phyloP scores from a whole-genome alignment of 1,140 invertebrate genomes.

The Steinernema khuongi region DNA sequence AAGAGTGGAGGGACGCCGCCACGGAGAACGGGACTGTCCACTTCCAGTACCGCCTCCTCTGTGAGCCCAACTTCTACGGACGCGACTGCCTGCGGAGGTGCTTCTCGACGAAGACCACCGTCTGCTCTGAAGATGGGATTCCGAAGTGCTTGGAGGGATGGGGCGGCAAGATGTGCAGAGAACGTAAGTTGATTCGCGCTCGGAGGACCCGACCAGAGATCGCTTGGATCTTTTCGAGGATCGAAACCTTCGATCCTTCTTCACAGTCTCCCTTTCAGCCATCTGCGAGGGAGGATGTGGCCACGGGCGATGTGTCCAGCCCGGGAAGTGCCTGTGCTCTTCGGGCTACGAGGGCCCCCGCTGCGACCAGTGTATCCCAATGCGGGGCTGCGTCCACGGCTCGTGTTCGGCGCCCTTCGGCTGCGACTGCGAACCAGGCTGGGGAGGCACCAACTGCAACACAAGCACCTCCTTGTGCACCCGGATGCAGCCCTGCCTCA shows the following conservation, averaged over 20 bases:
- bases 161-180: background rate
- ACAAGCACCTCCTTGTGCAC: constrained; percentile 1
- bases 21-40: background rate
- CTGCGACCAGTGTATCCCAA: constrained; percentile 27
- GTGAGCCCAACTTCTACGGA: background rate
- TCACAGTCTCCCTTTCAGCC: background rate
- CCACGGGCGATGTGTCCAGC: background rate
- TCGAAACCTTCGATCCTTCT: too few species aligned
- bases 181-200: background rate
- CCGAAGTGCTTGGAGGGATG: background rate
- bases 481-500: background rate
- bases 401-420: background rate
- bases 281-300: background rate
- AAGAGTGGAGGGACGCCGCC: background rate
- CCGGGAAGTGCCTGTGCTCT: constrained; percentile 10
- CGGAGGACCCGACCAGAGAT: background rate
- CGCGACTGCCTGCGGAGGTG: background rate
- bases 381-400: constrained; percentile 1
- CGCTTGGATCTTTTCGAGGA: background rate
- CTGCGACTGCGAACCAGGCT: background rate
- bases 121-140: background rate
- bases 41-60: background rate
- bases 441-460: constrained; percentile 5
- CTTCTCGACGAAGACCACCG: background rate
- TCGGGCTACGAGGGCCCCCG: constrained; percentile 56